phyloP scores from a whole-genome alignment of 1,140 invertebrate genomes.

The Dreissena rostriformis region DNA sequence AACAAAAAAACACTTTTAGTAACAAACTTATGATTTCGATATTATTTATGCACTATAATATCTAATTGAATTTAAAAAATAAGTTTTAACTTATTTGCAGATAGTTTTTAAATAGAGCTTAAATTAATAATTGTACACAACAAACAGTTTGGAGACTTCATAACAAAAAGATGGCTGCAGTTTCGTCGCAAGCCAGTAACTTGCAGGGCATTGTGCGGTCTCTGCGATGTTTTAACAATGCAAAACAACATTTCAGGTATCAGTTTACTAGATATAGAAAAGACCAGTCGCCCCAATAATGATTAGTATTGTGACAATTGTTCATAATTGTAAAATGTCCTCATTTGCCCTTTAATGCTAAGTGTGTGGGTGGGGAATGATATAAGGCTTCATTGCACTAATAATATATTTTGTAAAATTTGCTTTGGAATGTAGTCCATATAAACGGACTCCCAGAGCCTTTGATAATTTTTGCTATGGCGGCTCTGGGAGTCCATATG shows the following conservation, averaged over 20 bases:
- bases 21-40: background rate
- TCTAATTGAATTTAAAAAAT: background rate
- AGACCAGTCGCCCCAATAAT: no score
- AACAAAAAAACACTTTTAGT: conserved; percentile 24
- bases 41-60: conserved; percentile 5
- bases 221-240: no score
- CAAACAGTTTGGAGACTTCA: conserved; percentile 20
- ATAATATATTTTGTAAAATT: background rate
- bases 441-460: no score
- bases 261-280: no score
- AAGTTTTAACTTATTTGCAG: background rate
- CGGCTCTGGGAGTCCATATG: no score
- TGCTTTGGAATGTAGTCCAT: no score
- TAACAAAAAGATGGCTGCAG: conserved; percentile 42
- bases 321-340: background rate
- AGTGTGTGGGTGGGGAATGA: conserved; percentile 12
- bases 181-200: conserved; percentile 23
- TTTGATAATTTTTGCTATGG: no score
- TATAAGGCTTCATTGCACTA: background rate
- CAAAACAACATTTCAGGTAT: no score
- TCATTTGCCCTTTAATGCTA: conserved; percentile 1
- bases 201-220: conserved; percentile 25
- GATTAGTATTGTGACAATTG: no score
- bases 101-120: background rate
- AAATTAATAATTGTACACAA: background rate